Percentiles rank a stretch among this genome's conserved stretches.
Evolutionary conservation across 2,113 vertebrate genomes (phyloP).

Genomic region (Capreolus pygargus): DNA sequence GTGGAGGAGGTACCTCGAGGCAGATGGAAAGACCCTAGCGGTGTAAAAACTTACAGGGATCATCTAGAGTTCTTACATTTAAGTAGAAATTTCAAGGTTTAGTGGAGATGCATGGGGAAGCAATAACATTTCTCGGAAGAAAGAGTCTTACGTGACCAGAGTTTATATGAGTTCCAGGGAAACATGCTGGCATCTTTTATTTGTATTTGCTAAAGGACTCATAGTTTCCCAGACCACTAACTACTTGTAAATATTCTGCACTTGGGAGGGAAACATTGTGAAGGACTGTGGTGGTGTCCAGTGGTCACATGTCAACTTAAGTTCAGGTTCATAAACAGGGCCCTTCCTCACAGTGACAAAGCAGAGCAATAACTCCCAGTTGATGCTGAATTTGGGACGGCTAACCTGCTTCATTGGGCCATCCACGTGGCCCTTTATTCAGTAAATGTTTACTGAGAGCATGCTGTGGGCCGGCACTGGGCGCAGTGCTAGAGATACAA

Average conservation of each 20-base stretch:
- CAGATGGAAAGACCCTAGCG: background rate
- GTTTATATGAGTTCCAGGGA: background rate
- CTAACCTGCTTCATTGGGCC: background rate
- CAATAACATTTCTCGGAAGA: background rate
- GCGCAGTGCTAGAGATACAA: background rate
- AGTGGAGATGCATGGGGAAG: background rate
- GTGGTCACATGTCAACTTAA: background rate
- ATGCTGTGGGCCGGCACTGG: background rate
- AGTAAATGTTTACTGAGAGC: background rate
- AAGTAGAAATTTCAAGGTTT: background rate
- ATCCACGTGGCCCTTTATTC: background rate
- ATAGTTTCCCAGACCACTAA: background rate
- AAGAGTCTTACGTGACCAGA: background rate
- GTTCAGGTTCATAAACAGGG: background rate
- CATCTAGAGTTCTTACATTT: background rate
- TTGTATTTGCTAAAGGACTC: background rate
- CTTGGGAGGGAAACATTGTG: background rate
- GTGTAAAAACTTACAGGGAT: background rate
- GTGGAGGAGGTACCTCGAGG: accelerated
- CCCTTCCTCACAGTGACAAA: background rate
- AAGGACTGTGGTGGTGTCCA: background rate
- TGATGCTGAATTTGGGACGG: background rate
- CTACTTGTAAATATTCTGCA: background rate
- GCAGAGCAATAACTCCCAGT: background rate
- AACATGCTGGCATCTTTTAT: background rate